These are phyloP conservation scores for Sitophilus oryzae DNA, from an alignment of 1,140 invertebrate species.

Conservation along the genomic window DNA sequence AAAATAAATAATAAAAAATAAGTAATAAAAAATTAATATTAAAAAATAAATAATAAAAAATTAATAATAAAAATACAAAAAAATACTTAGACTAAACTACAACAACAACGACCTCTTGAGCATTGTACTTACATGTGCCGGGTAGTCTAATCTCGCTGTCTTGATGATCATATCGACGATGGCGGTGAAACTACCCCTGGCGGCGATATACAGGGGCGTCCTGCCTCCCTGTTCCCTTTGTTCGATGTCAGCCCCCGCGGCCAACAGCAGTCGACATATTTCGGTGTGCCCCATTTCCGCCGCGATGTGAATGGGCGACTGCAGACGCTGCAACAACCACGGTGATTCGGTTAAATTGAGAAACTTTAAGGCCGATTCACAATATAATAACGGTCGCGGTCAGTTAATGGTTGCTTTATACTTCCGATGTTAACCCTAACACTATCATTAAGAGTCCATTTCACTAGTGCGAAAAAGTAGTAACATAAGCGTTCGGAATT, in stretches of 20 bases:
- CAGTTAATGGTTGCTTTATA: too few species aligned
- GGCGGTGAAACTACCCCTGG: constrained; percentile 74
- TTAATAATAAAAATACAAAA: constrained; percentile 8
- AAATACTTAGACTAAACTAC: background rate
- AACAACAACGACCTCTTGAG: too few species aligned
- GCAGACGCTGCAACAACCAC: constrained; percentile 53
- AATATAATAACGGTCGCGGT: too few species aligned
- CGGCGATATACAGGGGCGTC: constrained; percentile 65
- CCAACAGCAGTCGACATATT: constrained; percentile 59
- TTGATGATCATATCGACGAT: constrained; percentile 81
- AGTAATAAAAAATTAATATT: too few species aligned
- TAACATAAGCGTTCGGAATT: too few species aligned
- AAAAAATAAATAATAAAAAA: too few species aligned
- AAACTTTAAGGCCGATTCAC: too few species aligned
- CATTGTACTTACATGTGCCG: constrained; percentile 37
- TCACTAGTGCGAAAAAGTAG: too few species aligned
- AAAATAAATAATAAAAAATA: too few species aligned
- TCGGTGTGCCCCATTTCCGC: constrained; percentile 63
- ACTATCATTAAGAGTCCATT: too few species aligned
- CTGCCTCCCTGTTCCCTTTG: constrained; percentile 62
- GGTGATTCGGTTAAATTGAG: too few species aligned
- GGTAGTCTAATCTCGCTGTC: constrained; percentile 56
- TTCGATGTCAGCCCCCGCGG: constrained; percentile 59
- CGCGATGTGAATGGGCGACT: constrained; percentile 64
- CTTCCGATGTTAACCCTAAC: too few species aligned